Conservation (phyloP, 2,113 vertebrate species). For the Chlamydotis undulata region DNA sequence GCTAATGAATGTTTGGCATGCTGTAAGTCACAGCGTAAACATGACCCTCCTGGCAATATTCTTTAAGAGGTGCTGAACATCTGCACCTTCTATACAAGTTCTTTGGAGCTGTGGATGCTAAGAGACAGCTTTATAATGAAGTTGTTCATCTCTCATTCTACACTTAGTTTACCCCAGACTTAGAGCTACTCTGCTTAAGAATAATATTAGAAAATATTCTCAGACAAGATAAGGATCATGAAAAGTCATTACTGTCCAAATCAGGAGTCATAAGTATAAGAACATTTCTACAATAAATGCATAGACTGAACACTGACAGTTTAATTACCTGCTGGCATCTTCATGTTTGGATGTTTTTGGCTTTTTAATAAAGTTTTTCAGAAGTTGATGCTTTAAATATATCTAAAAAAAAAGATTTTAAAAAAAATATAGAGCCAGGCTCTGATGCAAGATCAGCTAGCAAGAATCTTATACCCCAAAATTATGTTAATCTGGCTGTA, state of each 20-base stretch:
- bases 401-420: neutral
- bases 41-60: neutral
- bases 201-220: neutral
- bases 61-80: neutral
- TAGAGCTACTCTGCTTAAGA: neutral
- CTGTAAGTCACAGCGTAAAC: neutral
- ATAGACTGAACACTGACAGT: neutral
- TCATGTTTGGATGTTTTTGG: neutral
- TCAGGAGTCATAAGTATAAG: neutral
- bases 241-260: neutral
- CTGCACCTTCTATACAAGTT: neutral
- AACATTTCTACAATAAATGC: neutral
- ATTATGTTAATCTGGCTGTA: neutral
- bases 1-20: neutral
- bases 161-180: neutral
- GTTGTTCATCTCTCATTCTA: neutral
- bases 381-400: neutral
- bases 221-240: rapidly evolving
- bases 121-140: neutral
- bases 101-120: neutral
- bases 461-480: neutral
- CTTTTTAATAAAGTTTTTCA: neutral
- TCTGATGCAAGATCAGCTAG: neutral
- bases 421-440: rapidly evolving
- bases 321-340: neutral